A percentile compares a stretch with the other conserved stretches of the same genome.
phyloP scores from a whole-genome alignment of 1,140 invertebrate species.

The Zaprionus gabonicus region DNA sequence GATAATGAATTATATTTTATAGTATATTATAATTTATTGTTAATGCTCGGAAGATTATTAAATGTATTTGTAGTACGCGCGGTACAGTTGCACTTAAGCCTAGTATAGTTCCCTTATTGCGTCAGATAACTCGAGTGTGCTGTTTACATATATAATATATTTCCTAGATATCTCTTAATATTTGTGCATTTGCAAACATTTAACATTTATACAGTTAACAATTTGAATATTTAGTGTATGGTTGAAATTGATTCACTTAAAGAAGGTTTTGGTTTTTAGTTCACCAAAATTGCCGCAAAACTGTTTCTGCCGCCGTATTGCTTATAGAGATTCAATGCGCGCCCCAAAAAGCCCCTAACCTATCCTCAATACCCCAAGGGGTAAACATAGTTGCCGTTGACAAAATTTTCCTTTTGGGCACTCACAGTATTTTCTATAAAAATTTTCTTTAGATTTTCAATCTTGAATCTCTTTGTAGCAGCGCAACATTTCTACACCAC shows the following conservation, averaged over 20 bases:
- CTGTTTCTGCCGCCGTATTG: slow-evolving; percentile 44
- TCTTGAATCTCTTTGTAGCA: slow-evolving; percentile 1
- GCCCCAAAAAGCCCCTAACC: slow-evolving; percentile 12
- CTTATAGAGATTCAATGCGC: slow-evolving; percentile 57
- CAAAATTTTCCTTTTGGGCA: slow-evolving; percentile 41
- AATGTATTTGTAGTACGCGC: slow-evolving; percentile 25
- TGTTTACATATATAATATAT: not conserved
- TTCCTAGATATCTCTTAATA: not conserved
- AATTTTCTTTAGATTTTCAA: slow-evolving; percentile 25
- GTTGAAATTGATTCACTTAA: slow-evolving; percentile 81
- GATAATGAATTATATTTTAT: not conserved
- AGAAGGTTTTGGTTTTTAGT: slow-evolving; percentile 53
- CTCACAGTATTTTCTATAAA: slow-evolving; percentile 22
- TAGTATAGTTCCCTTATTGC: slow-evolving; percentile 70
- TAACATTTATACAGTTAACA: slow-evolving; percentile 51
- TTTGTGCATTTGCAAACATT: not conserved
- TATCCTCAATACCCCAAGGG: not conserved
- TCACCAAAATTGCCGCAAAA: slow-evolving; percentile 37
- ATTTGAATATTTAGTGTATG: slow-evolving; percentile 30
- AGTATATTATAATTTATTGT: not conserved
- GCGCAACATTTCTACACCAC: slow-evolving; percentile 34
- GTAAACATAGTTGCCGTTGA: slow-evolving; percentile 40
- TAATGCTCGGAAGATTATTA: slow-evolving; percentile 2
- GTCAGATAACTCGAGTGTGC: slow-evolving; percentile 75
- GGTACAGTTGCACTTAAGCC: slow-evolving; percentile 26